Evolutionary conservation across 2,888 invertebrate species (phyloP).

Genomic region (Eupithecia exiguata): DNA sequence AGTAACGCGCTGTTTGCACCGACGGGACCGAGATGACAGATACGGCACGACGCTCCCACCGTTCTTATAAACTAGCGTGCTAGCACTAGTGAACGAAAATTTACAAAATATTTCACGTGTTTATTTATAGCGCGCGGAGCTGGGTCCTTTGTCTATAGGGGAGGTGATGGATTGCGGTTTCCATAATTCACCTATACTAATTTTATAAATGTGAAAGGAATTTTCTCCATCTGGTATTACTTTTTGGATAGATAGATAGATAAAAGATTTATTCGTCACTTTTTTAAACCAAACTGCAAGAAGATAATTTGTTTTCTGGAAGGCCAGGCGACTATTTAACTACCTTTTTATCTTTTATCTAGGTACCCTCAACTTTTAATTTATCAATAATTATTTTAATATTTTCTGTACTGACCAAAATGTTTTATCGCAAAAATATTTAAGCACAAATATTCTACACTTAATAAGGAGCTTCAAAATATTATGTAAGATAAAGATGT

Average conservation of each 20-base stretch:
- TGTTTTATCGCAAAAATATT: too few species aligned
- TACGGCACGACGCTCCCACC: slow-evolving; percentile 72
- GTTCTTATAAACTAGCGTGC: slow-evolving; percentile 66
- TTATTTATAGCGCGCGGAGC: slow-evolving; percentile 25
- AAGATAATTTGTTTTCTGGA: neutral
- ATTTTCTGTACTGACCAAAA: too few species aligned
- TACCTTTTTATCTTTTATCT: neutral
- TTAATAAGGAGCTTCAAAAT: too few species aligned
- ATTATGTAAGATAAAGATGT: too few species aligned
- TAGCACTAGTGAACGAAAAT: slow-evolving; percentile 48
- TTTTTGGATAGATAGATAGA: too few species aligned
- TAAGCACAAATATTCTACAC: too few species aligned
- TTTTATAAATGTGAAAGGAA: neutral
- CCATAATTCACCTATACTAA: neutral
- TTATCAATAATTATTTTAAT: too few species aligned
- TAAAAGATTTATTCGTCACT: too few species aligned
- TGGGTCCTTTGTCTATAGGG: neutral
- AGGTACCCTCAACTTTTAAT: too few species aligned
- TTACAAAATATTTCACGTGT: slow-evolving; percentile 44
- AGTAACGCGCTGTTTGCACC: slow-evolving; percentile 78
- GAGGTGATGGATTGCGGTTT: slow-evolving; percentile 7
- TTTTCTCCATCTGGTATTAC: neutral
- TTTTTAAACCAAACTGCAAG: neutral
- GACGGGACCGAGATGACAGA: slow-evolving; percentile 77
- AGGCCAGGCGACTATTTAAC: neutral